phyloP scores from a whole-genome alignment of 2,888 invertebrate species.

The Cheilosia pagana region DNA sequence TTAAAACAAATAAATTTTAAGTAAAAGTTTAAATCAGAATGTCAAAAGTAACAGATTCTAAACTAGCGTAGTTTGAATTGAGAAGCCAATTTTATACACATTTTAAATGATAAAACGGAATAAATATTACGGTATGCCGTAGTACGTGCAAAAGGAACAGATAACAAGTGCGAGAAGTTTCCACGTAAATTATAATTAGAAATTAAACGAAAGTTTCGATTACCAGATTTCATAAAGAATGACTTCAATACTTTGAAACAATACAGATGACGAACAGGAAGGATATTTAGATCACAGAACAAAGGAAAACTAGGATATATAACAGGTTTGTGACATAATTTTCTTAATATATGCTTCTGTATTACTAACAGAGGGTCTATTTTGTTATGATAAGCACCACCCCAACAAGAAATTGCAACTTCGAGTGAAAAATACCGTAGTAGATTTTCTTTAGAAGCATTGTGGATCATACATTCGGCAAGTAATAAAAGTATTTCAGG shows the following conservation, averaged over 20 bases:
- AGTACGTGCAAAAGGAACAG: neutral
- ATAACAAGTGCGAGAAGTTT: no score
- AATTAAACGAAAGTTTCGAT: slow-evolving; percentile 6
- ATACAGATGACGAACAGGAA: neutral
- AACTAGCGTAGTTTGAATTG: neutral
- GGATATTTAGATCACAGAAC: neutral
- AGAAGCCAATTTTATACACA: neutral
- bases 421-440: neutral
- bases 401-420: neutral
- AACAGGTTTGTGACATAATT: neutral
- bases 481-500: neutral
- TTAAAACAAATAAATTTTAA: no score
- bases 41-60: no score
- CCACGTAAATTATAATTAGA: neutral
- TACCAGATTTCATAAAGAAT: slow-evolving; percentile 10
- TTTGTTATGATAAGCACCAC: neutral
- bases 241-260: neutral
- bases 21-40: no score
- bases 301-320: neutral
- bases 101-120: neutral
- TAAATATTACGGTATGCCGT: neutral
- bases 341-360: slow-evolving; percentile 6
- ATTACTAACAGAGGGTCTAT: neutral
- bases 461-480: neutral
- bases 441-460: slow-evolving; percentile 3